Evolutionary conservation across 1,140 invertebrate genomes (phyloP).

Genomic region (Wiebesia pumilae): DNA sequence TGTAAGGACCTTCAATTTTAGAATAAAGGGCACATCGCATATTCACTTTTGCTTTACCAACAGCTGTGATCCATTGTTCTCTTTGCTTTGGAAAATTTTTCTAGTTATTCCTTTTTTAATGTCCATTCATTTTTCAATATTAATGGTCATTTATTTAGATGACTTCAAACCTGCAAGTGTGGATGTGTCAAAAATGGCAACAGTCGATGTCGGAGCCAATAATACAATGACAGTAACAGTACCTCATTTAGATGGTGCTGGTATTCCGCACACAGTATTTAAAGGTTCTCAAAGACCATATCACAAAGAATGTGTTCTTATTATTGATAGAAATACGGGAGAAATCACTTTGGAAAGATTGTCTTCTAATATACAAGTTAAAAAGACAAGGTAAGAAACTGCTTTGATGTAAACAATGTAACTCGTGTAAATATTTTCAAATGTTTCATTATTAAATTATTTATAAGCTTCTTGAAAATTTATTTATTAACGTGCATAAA

Average conservation of each 20-base stretch:
- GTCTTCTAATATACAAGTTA: conserved; percentile 92
- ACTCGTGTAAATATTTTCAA: not conserved
- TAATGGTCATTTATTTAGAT: conserved; percentile 79
- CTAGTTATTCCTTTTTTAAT: no score
- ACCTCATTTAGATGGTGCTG: conserved; percentile 93
- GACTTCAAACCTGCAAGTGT: conserved; percentile 98
- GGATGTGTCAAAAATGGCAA: conserved; percentile 91
- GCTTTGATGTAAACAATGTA: not conserved
- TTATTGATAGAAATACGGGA: conserved; percentile 92
- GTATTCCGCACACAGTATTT: conserved; percentile 92
- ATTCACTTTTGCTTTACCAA: conserved; percentile 12
- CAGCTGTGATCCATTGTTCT: conserved; percentile 42
- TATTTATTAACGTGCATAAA: not conserved
- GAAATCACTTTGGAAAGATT: conserved; percentile 95
- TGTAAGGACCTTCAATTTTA: conserved; percentile 79
- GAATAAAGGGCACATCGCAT: not conserved
- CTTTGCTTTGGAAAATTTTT: not conserved
- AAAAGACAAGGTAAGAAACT: conserved; percentile 88
- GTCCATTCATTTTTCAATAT: not conserved
- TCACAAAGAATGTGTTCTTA: conserved; percentile 95
- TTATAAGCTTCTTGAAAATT: not conserved
- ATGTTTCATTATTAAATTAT: not conserved
- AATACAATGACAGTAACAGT: conserved; percentile 94
- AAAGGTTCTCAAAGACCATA: conserved; percentile 94
- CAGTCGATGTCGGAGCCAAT: conserved; percentile 89